These are phyloP conservation scores for Sesia bembeciformis DNA, from an alignment of 2,888 invertebrate species.

Conservation along the genomic window DNA sequence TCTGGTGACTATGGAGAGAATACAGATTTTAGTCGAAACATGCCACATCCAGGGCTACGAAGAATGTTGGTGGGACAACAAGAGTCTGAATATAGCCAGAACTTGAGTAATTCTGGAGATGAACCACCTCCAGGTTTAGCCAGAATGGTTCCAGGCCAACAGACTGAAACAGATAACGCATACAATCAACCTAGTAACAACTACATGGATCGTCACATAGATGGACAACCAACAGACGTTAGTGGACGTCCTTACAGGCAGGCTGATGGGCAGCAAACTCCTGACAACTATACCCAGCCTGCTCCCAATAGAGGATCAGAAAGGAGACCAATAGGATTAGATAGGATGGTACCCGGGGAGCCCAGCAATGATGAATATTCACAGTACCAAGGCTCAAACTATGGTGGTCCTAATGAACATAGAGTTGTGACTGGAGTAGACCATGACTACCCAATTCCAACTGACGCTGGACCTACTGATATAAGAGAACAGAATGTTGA, in stretches of 20 bases:
- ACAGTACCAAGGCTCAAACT: slow-evolving; percentile 43
- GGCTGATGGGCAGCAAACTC: slow-evolving; percentile 57
- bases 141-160: slow-evolving; percentile 70
- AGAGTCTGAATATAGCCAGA: slow-evolving; percentile 65
- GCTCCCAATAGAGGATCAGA: slow-evolving; percentile 31
- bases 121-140: slow-evolving; percentile 71
- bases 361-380: slow-evolving; percentile 66
- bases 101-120: slow-evolving; percentile 42
- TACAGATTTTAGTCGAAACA: slow-evolving; percentile 60
- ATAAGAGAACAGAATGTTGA: slow-evolving; percentile 59
- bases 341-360: slow-evolving; percentile 78
- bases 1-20: slow-evolving; percentile 67
- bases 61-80: slow-evolving; percentile 80
- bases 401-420: slow-evolving; percentile 53
- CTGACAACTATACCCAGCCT: slow-evolving; percentile 40
- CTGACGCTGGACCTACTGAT: slow-evolving; percentile 42
- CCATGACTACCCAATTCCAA: slow-evolving; percentile 38
- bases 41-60: slow-evolving; percentile 78
- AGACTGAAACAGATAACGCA: slow-evolving; percentile 46
- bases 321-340: slow-evolving; percentile 69
- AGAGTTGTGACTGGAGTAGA: slow-evolving; percentile 75
- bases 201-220: slow-evolving; percentile 59
- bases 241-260: slow-evolving; percentile 49
- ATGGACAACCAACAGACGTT: slow-evolving; percentile 52
- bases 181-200: slow-evolving; percentile 49